phyloP scores from a whole-genome alignment of 2,113 vertebrate genomes.

The Limanda limanda region DNA sequence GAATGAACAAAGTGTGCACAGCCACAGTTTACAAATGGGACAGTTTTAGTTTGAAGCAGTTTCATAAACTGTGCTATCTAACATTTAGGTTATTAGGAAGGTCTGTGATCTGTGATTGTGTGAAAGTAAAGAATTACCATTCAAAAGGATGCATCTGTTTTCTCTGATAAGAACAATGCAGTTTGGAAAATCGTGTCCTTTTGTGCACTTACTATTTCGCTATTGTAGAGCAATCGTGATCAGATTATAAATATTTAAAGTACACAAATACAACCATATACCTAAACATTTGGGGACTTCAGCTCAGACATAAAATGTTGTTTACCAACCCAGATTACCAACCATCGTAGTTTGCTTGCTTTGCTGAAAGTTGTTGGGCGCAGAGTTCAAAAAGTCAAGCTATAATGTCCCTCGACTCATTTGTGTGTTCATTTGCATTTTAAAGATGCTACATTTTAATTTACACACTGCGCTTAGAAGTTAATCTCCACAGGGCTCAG shows the following conservation, averaged over 20 bases:
- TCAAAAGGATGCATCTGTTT: neutral
- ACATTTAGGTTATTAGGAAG: conserved; percentile 3
- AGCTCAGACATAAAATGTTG: no score
- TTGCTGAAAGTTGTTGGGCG: neutral
- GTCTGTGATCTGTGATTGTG: conserved; percentile 12
- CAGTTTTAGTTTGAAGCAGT: conserved; percentile 25
- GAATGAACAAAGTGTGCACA: conserved; percentile 19
- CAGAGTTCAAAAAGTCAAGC: conserved; percentile 19
- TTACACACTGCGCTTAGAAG: conserved; percentile 9
- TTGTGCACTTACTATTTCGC: neutral
- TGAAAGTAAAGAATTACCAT: neutral
- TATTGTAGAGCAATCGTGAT: neutral
- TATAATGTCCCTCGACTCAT: conserved; percentile 1
- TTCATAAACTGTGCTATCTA: neutral
- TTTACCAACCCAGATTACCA: neutral
- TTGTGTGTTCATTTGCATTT: conserved; percentile 26
- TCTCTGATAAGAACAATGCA: neutral
- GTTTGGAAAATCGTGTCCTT: neutral
- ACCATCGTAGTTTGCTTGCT: neutral
- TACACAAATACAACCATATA: no score
- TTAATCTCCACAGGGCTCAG: conserved; percentile 5
- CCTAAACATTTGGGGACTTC: no score
- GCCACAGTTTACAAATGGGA: conserved; percentile 32
- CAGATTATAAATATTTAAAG: no score
- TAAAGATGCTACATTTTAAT: conserved; percentile 15